These are phyloP conservation scores for Agrotis ipsilon DNA, from an alignment of 2,888 invertebrate genomes.

Conservation along the genomic window DNA sequence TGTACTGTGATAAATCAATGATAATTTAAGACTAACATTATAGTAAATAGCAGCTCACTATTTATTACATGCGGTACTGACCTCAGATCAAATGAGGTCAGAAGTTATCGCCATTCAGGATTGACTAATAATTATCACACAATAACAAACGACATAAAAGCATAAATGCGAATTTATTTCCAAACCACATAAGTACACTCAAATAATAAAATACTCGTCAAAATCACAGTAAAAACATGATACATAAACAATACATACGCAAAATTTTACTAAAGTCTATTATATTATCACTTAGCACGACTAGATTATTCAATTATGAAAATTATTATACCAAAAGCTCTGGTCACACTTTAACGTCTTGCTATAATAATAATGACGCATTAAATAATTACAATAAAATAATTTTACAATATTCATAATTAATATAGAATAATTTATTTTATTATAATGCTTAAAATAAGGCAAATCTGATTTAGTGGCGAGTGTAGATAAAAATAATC, in stretches of 20 bases:
- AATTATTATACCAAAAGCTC: slow-evolving; percentile 31
- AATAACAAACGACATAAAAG: slow-evolving; percentile 52
- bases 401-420: slow-evolving; percentile 23
- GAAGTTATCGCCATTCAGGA: slow-evolving; percentile 5
- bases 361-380: slow-evolving; percentile 19
- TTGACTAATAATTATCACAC: slow-evolving; percentile 18
- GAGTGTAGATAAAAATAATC: slow-evolving; percentile 15
- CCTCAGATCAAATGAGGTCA: slow-evolving; percentile 31
- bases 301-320: slow-evolving; percentile 65
- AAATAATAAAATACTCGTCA: slow-evolving; percentile 62
- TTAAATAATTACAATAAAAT: slow-evolving; percentile 33
- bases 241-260: slow-evolving; percentile 53
- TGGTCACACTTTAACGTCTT: slow-evolving; percentile 43
- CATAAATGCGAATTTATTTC: slow-evolving; percentile 62
- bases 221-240: slow-evolving; percentile 63
- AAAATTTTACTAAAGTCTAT: slow-evolving; percentile 53
- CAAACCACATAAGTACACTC: slow-evolving; percentile 59
- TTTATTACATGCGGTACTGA: no score
- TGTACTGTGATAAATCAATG: no score
- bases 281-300: slow-evolving; percentile 69
- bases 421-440: background rate
- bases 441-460: slow-evolving; percentile 42
- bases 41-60: no score
- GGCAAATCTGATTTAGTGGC: slow-evolving; percentile 38
- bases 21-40: no score